Evolutionary conservation across 2,113 vertebrate genomes (phyloP).

Genomic region (Lophura nycthemera): DNA sequence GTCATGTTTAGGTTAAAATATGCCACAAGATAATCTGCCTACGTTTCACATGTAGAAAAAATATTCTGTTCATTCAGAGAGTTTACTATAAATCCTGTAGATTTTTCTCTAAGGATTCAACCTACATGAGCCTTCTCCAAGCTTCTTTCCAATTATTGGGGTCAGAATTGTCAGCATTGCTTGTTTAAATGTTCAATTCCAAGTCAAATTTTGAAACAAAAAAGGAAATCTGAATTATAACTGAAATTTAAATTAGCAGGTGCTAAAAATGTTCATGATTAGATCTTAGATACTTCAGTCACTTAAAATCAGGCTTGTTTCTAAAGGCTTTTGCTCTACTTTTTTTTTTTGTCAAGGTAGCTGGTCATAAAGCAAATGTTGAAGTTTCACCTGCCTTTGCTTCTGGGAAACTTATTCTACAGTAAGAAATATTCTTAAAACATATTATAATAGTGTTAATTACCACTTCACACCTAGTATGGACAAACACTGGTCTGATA

Average conservation of each 20-base stretch:
- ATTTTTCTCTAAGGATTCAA: not conserved
- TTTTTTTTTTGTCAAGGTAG: not conserved
- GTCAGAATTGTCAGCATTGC: not conserved
- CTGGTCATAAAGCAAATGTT: not conserved
- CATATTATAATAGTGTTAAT: not conserved
- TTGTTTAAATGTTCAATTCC: not conserved
- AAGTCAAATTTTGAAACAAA: not conserved
- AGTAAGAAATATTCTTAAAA: not conserved
- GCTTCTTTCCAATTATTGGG: not conserved
- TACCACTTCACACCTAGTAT: not conserved
- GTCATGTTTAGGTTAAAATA: not conserved
- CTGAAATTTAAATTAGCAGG: not conserved
- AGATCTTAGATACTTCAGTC: not conserved
- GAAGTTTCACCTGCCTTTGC: not conserved
- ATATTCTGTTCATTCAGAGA: not conserved
- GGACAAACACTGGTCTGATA: not conserved
- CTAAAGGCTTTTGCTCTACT: not conserved
- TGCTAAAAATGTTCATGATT: not conserved
- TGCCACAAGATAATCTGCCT: not conserved
- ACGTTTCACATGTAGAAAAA: not conserved
- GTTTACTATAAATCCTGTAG: not conserved
- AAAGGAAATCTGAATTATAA: not conserved
- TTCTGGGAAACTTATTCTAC: not conserved
- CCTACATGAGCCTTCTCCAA: not conserved
- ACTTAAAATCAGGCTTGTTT: not conserved